Evolutionary conservation across 1,140 invertebrate species (phyloP).

Genomic region (Drosophila micromelanica): DNA sequence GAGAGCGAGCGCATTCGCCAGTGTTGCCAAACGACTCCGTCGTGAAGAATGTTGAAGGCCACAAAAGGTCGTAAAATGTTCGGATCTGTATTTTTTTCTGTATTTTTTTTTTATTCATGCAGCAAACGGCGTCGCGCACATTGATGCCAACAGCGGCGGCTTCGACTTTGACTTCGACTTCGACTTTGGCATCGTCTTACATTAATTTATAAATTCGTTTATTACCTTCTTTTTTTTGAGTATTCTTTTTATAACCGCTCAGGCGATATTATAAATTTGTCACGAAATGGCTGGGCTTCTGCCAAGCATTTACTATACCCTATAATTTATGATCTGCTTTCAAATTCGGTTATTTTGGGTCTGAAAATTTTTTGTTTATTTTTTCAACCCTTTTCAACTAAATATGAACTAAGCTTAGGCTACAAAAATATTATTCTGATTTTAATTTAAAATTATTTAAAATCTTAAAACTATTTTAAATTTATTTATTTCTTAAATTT

Average conservation of each 20-base stretch:
- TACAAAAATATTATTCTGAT: too few relatives aligned
- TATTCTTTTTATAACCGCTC: slow-evolving; percentile 8
- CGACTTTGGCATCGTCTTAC: slow-evolving; percentile 39
- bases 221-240: slow-evolving; percentile 7
- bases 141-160: background rate
- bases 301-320: background rate
- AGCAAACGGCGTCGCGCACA: slow-evolving; percentile 17
- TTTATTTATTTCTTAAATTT: background rate
- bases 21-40: slow-evolving; percentile 44
- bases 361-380: too few relatives aligned
- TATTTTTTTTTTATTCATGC: slow-evolving; percentile 11
- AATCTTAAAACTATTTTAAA: too few relatives aligned
- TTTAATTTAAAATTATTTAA: too few relatives aligned
- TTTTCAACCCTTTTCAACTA: too few relatives aligned
- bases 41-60: slow-evolving; percentile 70
- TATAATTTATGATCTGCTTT: background rate
- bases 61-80: slow-evolving; percentile 57
- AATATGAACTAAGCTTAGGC: too few relatives aligned
- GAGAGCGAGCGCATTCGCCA: slow-evolving; percentile 26
- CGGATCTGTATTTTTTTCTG: slow-evolving; percentile 15
- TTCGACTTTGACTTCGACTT: slow-evolving; percentile 21
- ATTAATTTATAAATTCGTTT: slow-evolving; percentile 38
- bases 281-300: background rate
- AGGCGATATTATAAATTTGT: slow-evolving; percentile 13
- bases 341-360: too few relatives aligned